Base-by-base conservation (phyloP, 1,140 invertebrate genomes). In the Atta cephalotes region DNA sequence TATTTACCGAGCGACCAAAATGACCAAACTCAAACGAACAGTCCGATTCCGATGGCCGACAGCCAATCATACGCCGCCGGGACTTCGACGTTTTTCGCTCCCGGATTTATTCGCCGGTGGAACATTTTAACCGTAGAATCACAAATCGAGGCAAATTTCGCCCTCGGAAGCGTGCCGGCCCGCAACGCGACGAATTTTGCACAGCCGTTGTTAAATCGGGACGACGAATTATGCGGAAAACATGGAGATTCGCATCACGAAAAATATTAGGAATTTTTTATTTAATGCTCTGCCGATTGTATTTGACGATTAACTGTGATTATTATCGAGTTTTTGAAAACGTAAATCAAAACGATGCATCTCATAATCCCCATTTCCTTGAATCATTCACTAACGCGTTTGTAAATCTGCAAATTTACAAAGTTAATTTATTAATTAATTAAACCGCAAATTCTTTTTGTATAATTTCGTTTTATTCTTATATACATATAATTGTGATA, bases 1-100 rank as follows among this genome's bases (percentile, higher is more conserved):
- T 90, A 91, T 93, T 91, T 91, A 92, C 91, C 90, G 87, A 92
- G 85, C 89, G 68, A 89, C 79, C 87, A 88, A 93, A 92, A 92
- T 93, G 90, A 91, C 91, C 93, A 93, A 93, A 92, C 85, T 85
- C 85, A 89, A 88, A 88, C 89, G 84, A 91, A 77, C 90, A 91
- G 79, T 89, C 87, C 85, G 76, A 88, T 88, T 80, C 58, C 70
- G 70, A 63, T 85, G 84, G 68, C 56, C 84, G 87, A 88, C 84
- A 88, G 87, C 87, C 87, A 88, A 88, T 88, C 87, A 86, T 86
- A 87, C 85, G 82, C 82, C 39, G 84, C 39, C 65, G 70, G 66
- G 28, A 56, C 87, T 88, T 88, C 87, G 87, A 88, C 87, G 87
- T 86, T 86, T 86, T 88, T 86, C 81, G 70, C 45, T 76, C 71